Percentiles rank a stretch among this genome's conserved stretches.
phyloP scores from a whole-genome alignment of 2,888 invertebrate genomes.

The Drosophila prolongata region DNA sequence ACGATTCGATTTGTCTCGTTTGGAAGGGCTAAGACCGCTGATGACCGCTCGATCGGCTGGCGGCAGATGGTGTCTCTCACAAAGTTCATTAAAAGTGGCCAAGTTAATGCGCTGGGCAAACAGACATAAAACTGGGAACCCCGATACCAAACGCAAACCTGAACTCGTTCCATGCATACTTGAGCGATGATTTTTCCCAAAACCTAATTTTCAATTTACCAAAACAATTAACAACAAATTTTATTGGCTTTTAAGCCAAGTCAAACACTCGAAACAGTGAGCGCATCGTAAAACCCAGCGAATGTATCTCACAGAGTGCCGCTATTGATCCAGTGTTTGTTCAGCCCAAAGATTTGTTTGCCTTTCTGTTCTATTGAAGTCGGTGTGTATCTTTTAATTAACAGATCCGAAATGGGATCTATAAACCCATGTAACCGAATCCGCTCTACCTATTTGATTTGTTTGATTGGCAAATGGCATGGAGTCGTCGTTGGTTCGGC shows the following conservation, averaged over 20 bases:
- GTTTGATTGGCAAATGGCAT: slow-evolving; percentile 45
- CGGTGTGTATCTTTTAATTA: slow-evolving; percentile 50
- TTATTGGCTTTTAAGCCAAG: slow-evolving; percentile 78
- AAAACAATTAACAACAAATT: slow-evolving; percentile 76
- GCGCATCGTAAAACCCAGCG: slow-evolving; percentile 42
- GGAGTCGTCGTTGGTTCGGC: background rate
- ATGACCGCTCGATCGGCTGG: slow-evolving; percentile 30
- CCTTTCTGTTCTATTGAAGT: slow-evolving; percentile 47
- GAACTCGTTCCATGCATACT: slow-evolving; percentile 49
- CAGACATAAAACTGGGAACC: slow-evolving; percentile 43
- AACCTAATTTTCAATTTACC: slow-evolving; percentile 80
- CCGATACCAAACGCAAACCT: slow-evolving; percentile 13
- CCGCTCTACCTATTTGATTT: slow-evolving; percentile 41
- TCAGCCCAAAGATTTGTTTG: slow-evolving; percentile 57
- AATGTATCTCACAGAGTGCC: slow-evolving; percentile 43
- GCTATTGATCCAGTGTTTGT: slow-evolving; percentile 76
- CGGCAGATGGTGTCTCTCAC: slow-evolving; percentile 35
- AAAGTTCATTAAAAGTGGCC: slow-evolving; percentile 72
- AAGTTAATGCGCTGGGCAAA: slow-evolving; percentile 69
- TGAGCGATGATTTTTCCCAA: slow-evolving; percentile 62
- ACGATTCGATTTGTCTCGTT: slow-evolving; percentile 74
- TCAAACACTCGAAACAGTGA: slow-evolving; percentile 61
- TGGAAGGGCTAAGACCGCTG: slow-evolving; percentile 28
- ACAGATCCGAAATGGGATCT: slow-evolving; percentile 25
- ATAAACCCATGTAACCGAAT: slow-evolving; percentile 37